Evolutionary conservation across 2,113 vertebrate species (phyloP).

Genomic region (Peromyscus maniculatus): DNA sequence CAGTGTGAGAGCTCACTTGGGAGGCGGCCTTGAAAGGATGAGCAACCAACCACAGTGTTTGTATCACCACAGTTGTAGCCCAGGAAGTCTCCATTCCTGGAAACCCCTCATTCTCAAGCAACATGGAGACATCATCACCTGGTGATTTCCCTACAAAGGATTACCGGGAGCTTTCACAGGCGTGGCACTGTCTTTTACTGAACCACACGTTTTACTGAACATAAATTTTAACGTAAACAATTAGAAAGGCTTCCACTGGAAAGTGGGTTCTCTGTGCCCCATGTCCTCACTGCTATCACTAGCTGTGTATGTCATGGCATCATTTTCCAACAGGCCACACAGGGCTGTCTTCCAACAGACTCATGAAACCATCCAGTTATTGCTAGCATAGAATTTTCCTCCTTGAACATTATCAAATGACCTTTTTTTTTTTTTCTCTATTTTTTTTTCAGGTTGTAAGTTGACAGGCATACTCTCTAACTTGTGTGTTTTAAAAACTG

Average conservation of each 20-base stretch:
- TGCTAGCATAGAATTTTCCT: slow-evolving; percentile 4
- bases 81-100: not conserved
- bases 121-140: not conserved
- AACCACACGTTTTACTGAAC: not conserved
- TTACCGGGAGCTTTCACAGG: not conserved
- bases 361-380: not conserved
- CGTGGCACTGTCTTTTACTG: not conserved
- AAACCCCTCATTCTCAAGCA: not conserved
- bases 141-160: not conserved
- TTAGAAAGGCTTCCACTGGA: not conserved
- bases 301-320: fast-evolving
- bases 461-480: not conserved
- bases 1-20: not conserved
- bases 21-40: not conserved
- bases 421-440: not conserved
- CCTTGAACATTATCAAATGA: not conserved
- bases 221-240: not conserved
- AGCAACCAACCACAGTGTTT: not conserved
- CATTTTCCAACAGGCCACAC: not conserved
- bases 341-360: not conserved
- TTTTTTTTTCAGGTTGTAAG: not conserved
- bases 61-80: not conserved
- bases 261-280: not conserved
- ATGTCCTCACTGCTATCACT: not conserved
- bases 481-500: slow-evolving; percentile 44